Conservation (phyloP, 2,888 invertebrate species). For the Branchipolynoe longqiensis region DNA sequence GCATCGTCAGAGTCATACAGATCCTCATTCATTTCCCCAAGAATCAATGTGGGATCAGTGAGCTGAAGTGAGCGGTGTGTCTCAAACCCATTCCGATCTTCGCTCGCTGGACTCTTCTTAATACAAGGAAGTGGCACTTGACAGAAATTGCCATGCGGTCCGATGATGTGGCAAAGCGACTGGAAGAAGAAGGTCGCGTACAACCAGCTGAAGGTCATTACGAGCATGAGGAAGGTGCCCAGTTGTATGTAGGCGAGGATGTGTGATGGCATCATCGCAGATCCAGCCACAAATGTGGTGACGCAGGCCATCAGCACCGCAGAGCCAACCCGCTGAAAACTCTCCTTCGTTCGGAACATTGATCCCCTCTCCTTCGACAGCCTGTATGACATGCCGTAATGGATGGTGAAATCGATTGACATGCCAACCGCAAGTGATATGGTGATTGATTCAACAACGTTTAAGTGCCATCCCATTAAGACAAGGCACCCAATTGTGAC, state of each 20-base stretch:
- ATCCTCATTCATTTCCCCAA: not conserved
- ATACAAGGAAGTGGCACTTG: slow-evolving; percentile 56
- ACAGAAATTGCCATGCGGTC: slow-evolving; percentile 84
- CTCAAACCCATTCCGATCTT: not conserved
- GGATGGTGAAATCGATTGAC: slow-evolving; percentile 94
- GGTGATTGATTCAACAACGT: slow-evolving; percentile 94
- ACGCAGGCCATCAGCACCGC: slow-evolving; percentile 92
- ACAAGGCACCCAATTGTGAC: slow-evolving; percentile 87
- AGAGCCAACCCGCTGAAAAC: slow-evolving; percentile 85
- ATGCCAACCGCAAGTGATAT: slow-evolving; percentile 94
- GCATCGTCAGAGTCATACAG: slow-evolving; percentile 11
- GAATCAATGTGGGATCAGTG: not conserved
- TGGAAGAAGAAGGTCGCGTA: slow-evolving; percentile 80
- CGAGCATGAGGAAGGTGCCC: slow-evolving; percentile 91
- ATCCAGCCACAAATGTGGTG: slow-evolving; percentile 92
- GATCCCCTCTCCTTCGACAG: slow-evolving; percentile 60
- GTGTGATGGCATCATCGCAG: slow-evolving; percentile 90
- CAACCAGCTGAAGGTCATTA: slow-evolving; percentile 92
- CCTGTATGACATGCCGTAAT: slow-evolving; percentile 90
- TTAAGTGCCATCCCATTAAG: slow-evolving; percentile 90
- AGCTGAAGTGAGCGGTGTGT: not conserved
- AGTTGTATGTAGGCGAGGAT: slow-evolving; percentile 95
- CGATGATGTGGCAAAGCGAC: slow-evolving; percentile 86
- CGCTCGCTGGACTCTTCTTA: not conserved
- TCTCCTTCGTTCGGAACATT: slow-evolving; percentile 58